Evolutionary conservation across 1,140 invertebrate species (phyloP).

Genomic region (Heterodera carotae): DNA sequence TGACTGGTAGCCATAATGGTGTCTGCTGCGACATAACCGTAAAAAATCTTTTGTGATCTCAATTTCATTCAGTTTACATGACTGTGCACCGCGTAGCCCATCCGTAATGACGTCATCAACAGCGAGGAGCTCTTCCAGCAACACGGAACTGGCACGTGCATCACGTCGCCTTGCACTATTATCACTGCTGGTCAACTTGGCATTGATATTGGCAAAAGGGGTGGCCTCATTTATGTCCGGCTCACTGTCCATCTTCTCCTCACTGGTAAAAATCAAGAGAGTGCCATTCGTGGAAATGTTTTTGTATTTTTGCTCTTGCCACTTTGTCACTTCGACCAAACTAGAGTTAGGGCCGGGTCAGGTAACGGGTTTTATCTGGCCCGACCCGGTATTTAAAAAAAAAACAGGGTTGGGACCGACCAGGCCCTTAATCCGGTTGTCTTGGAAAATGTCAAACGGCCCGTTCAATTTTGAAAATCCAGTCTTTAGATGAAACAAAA

Average conservation of each 20-base stretch:
- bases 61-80: background rate
- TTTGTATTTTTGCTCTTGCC: background rate
- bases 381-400: no score
- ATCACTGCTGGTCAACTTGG: slow-evolving; percentile 58
- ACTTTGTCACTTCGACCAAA: no score
- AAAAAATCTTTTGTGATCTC: background rate
- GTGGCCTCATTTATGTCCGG: slow-evolving; percentile 67
- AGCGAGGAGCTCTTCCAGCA: background rate
- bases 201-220: slow-evolving; percentile 66
- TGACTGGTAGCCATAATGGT: no score
- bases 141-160: background rate
- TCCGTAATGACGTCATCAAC: background rate
- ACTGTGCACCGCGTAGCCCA: background rate
- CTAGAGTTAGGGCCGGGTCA: no score
- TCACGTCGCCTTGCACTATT: slow-evolving; percentile 52
- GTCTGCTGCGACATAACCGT: no score
- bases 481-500: no score
- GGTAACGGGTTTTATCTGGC: no score
- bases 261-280: slow-evolving; percentile 50
- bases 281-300: background rate
- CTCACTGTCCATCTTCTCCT: slow-evolving; percentile 69
- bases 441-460: no score
- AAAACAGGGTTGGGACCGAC: no score
- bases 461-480: no score
- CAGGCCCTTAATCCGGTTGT: no score